Percentiles rank a stretch among this genome's conserved stretches.
phyloP scores from a whole-genome alignment of 2,888 invertebrate species.

The Tipula lateralis region DNA sequence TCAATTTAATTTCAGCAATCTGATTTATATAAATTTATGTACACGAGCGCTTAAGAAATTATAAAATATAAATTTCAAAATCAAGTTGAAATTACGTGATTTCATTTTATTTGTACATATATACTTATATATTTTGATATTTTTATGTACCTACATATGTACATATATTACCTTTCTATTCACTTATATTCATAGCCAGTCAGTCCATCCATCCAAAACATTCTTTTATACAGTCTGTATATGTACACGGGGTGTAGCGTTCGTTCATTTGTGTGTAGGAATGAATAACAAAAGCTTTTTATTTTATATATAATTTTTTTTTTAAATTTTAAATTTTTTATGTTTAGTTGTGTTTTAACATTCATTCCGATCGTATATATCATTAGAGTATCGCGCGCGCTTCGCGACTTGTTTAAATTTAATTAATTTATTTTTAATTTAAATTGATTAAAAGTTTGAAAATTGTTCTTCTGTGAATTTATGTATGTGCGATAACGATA shows the following conservation, averaged over 20 bases:
- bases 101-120: background rate
- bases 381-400: background rate
- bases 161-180: background rate
- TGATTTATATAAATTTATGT: background rate
- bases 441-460: background rate
- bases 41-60: background rate
- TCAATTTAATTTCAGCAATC: background rate
- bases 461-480: background rate
- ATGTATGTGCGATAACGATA: background rate
- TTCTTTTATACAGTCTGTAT: background rate
- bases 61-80: slow-evolving; percentile 4
- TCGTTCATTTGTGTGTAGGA: slow-evolving; percentile 19
- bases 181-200: background rate
- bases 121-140: background rate
- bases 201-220: slow-evolving; percentile 13
- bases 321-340: background rate
- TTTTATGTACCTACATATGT: background rate
- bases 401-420: background rate
- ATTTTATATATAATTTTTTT: background rate
- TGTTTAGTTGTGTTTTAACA: slow-evolving; percentile 19
- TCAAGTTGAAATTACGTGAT: slow-evolving; percentile 24
- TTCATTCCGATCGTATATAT: slow-evolving; percentile 3
- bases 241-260: slow-evolving; percentile 5
- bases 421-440: background rate
- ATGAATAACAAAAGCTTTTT: slow-evolving; percentile 14